These are phyloP conservation scores for Anoplius nigerrimus DNA, from an alignment of 2,888 invertebrate genomes.

Conservation along the genomic window DNA sequence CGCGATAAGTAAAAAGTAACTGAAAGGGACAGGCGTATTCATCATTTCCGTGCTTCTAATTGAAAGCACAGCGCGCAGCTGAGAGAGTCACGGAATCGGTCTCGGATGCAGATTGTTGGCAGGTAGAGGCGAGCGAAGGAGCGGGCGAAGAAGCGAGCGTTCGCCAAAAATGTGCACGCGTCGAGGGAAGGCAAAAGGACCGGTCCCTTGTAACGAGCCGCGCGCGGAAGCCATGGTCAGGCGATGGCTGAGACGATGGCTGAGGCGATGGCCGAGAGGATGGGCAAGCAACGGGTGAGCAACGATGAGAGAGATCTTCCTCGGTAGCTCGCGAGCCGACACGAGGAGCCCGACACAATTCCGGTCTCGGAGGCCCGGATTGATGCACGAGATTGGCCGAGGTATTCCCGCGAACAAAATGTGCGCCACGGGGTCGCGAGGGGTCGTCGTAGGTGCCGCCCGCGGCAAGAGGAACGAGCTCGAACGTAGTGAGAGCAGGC, in stretches of 20 bases:
- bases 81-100: background rate
- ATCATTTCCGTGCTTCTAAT: background rate
- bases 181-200: background rate
- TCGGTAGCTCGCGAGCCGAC: background rate
- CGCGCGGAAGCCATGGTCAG: background rate
- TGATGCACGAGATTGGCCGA: conserved; percentile 54
- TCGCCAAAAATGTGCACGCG: background rate
- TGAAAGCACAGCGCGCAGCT: background rate
- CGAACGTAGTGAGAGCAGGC: too few species aligned
- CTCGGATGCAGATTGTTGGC: too few species aligned
- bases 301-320: background rate
- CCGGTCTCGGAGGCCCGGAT: conserved; percentile 42
- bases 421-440: conserved; percentile 57
- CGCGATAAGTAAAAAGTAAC: too few species aligned
- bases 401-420: conserved; percentile 55
- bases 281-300: background rate
- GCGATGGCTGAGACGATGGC: background rate
- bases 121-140: too few species aligned
- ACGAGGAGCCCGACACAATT: conserved; percentile 25
- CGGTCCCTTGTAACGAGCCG: too few species aligned
- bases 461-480: conserved; percentile 56
- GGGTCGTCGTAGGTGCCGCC: conserved; percentile 50
- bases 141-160: background rate
- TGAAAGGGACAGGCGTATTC: too few species aligned
- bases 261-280: background rate